Evolutionary conservation across 2,797 vertebrate species (phyloP), one percentile per base, ranked within the genome.

Genomic region (Sebastes miniatus): DNA sequence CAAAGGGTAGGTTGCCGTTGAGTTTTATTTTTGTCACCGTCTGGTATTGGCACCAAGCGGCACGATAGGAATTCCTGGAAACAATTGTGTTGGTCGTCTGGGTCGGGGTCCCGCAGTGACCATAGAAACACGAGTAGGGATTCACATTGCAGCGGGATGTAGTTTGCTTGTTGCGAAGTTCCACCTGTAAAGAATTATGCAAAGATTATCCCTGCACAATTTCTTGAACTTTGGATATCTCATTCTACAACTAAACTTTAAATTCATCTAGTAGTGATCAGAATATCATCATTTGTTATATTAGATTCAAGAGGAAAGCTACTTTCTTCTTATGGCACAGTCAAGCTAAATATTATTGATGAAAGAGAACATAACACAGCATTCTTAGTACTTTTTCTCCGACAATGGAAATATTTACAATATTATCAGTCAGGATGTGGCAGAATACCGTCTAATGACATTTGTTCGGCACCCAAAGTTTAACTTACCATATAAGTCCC

Each of bases 21-120:
- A 82, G 47, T 16, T 20, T 24, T 6, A 12, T 27, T 20, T 1
- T 64, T 3, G 5, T 73, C 20, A 24, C 13, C 13, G 4, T 0
- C 5, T 76, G 69, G 0, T 31, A 0, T 1, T 80, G 73, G 24
- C 79, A 82, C 70, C 56, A 81, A n/a, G 0, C 1, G 1, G 32
- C 0, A n/a, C 8, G 11, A 3, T 57, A 58, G n/a, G 71, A 85
- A 34, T 62, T 43, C 0, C 0, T 1, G 6, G 20, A 1, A 24
- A 66, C 10, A 0, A 0, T 0, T 3, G 9, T 1, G 1, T 0
- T 2, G 9, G 29, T 20, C 0, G 0, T 1, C 3, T 20, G 8
- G 4, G 9, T 50, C 52, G 10, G 3, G 3, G 4, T 2, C 3
- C 87, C 87, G 57, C 87, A 88, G 25, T 77, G 1, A 4, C 81